phyloP scores from a whole-genome alignment of 2,797 vertebrate species.

The Microctenopoma stevenorrisi region DNA sequence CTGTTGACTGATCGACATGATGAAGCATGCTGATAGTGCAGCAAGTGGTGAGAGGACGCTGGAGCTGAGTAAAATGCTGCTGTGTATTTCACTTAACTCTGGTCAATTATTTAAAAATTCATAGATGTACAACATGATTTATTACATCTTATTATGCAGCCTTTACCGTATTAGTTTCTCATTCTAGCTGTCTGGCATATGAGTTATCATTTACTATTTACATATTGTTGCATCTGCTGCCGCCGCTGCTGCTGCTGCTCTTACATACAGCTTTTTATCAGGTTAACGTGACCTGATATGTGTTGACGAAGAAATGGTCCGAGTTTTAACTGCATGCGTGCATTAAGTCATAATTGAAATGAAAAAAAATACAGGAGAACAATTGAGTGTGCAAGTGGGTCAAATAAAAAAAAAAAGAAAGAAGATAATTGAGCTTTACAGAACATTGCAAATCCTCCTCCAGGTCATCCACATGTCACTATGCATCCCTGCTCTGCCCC shows the following conservation, averaged over 20 bases:
- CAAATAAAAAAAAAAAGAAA: constrained; percentile 27
- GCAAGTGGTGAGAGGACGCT: constrained; percentile 17
- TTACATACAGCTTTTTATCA: constrained; percentile 25
- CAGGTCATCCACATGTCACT: constrained; percentile 22
- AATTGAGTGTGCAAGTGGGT: constrained; percentile 39
- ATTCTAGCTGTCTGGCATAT: constrained; percentile 14
- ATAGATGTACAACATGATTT: constrained; percentile 35
- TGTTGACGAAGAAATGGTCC: not conserved
- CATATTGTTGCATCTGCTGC: constrained; percentile 20
- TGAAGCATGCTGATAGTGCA: constrained; percentile 36
- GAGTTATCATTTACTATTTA: constrained; percentile 32
- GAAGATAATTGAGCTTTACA: constrained; percentile 28
- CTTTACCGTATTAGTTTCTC: constrained; percentile 24
- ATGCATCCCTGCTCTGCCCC: constrained; percentile 48
- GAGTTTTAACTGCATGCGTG: not conserved
- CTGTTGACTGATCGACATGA: constrained; percentile 49
- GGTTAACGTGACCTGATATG: constrained; percentile 14
- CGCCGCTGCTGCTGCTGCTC: constrained; percentile 13
- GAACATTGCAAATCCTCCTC: constrained; percentile 37
- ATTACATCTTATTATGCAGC: constrained; percentile 18
- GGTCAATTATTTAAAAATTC: constrained; percentile 30
- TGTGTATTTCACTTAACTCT: constrained; percentile 21
- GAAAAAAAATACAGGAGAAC: constrained; percentile 7
- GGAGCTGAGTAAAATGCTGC: constrained; percentile 21
- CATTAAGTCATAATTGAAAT: constrained; percentile 3